Percentiles rank a stretch among this genome's conserved stretches.
These are phyloP conservation scores for Xenopus petersii DNA, from an alignment of 2,797 vertebrate species.

Conservation along the genomic window DNA sequence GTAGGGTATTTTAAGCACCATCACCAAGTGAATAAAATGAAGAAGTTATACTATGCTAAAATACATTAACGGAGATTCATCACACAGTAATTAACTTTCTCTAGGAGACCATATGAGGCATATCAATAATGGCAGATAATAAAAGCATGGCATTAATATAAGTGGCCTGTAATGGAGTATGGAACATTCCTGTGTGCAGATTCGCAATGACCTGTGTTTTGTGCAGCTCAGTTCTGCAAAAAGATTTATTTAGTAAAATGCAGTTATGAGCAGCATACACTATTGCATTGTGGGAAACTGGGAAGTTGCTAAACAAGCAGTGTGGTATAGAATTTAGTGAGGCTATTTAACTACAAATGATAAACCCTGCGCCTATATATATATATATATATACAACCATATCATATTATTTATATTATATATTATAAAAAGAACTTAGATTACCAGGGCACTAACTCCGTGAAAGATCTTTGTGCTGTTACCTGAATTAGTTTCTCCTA, in stretches of 20 bases:
- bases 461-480: too few relatives aligned
- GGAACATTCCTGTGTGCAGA: background rate
- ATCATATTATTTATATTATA: too few relatives aligned
- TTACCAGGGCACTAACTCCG: too few relatives aligned
- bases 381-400: too few relatives aligned
- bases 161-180: constrained; percentile 15
- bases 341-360: too few relatives aligned
- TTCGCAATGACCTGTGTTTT: background rate
- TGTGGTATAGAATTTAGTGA: too few relatives aligned
- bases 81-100: constrained; percentile 15
- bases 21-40: constrained; percentile 3
- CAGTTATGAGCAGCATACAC: background rate
- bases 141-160: constrained; percentile 6
- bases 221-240: constrained; percentile 4
- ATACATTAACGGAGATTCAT: constrained; percentile 16
- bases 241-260: background rate
- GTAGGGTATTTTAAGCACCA: constrained; percentile 15
- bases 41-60: constrained; percentile 11
- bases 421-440: too few relatives aligned
- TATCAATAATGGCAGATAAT: constrained; percentile 31
- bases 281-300: too few relatives aligned
- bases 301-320: too few relatives aligned
- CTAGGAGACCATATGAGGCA: constrained; percentile 9
- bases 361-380: too few relatives aligned
- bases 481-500: too few relatives aligned